Base-by-base conservation (phyloP, 92 coral and sea anemone species). In the Umimayanthus kanabou region DNA sequence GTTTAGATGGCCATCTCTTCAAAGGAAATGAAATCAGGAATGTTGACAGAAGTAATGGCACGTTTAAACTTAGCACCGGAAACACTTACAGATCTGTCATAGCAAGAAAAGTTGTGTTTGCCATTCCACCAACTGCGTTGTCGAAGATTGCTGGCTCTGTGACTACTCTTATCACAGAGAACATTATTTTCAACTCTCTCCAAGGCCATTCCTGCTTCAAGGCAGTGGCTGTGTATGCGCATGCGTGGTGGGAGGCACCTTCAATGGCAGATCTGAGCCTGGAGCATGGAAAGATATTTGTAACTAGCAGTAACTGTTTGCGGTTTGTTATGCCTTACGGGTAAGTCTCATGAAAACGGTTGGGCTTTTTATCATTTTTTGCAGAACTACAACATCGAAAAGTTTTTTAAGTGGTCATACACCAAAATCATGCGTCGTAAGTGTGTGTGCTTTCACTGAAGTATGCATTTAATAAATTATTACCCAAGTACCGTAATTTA, bases 261-360 rank as follows among this genome's bases (percentile, higher is more conserved):
- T 76, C 73, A 28, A 49, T 76, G 39, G 84, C 79, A 69, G 43
- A 83, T 45, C 83, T 76, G 28, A 66, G 79, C 6, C 73, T 89
- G 80, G 67, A 74, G 29, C 79, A 77, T 39, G 85, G 86, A 20
- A 92, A 90, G 78, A 30, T 15, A 49, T 82, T 83, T 73, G 22
- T 87, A 71, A 87, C 95, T 20, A 86, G 76, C 58, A 88, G 91
- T 42, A 91, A 88, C 86, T 92, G 95, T 66, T 76, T 92, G 26
- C 90, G 94, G 9, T 42, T 39, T 18, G 55, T 67, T 55, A 89
- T 78, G 69, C 92, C 94, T 7, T 90, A 87, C 76, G 85, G 87
- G 94, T 90, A 80, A 50, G 92, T 53, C 58, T 1, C 4, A 53
- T 13, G 13, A 13, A 2, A 13, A 15, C 2, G 16, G 4, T 53